Base-by-base conservation (phyloP, 2,888 invertebrate species). In the Galerucella nymphaeae region DNA sequence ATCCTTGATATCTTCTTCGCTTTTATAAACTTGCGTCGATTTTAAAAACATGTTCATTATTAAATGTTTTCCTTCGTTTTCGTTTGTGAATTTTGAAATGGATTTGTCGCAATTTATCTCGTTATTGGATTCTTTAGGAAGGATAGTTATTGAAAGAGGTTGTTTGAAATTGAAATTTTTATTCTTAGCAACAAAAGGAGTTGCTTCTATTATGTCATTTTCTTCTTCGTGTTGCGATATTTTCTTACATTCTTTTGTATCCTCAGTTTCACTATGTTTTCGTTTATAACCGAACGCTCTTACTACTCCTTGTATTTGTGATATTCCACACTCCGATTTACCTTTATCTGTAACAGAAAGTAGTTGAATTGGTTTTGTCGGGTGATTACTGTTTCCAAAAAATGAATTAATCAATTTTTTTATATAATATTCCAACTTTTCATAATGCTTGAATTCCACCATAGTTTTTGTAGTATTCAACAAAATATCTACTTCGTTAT, bases 381-480 rank as follows among this genome's bases (percentile, higher is more conserved):
- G 45, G 88, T 77, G 0, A 1, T 23, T 50, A 23, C n/a, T 48
- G 53, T 75, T 66, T n/a, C 82, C 82, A 61, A 84, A 80, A 76
- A 84, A 83, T 9, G 79, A 74, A 42, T 75, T 75, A 2, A 86
- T 69, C 50, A 84, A 79, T 75, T 87, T 86, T 76, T 88, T 86
- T 16, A 89, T 76, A 61, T 87, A 86, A 62, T 82, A 80, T 20
- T 84, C 76, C 14, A 90, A 77, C n/a, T 81, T 73, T 30, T 87
- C 84, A 88, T 87, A 89, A 72, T 89, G 85, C 78, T 86, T 86
- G 80, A 91, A 91, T 81, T 89, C 88, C 2, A 90, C 87, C 62
- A 86, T 80, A 9, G 87, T 87, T 80, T 90, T 90, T 9, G 86
- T 84, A 3, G 88, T 87, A 74, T 89, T 88, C 74, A 87, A 85